phyloP scores from a whole-genome alignment of 2,113 vertebrate species.

The Bos indicus region DNA sequence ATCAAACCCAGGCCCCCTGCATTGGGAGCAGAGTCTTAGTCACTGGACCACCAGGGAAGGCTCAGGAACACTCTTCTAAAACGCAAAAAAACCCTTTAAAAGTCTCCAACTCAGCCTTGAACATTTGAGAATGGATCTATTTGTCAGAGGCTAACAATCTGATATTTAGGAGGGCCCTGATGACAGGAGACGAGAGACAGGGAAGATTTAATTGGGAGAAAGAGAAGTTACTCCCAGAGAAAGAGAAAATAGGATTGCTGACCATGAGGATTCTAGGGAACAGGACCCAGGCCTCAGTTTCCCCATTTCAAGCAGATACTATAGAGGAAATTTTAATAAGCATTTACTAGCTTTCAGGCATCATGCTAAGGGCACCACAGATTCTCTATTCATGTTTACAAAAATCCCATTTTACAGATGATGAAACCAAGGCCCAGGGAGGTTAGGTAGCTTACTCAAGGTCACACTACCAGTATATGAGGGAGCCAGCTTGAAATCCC shows the following conservation, averaged over 20 bases:
- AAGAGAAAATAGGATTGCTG: not conserved
- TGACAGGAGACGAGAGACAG: not conserved
- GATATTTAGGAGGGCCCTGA: not conserved
- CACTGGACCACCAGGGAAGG: not conserved
- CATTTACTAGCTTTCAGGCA: not conserved
- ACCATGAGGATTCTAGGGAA: not conserved
- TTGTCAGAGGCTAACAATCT: not conserved
- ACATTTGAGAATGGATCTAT: not conserved
- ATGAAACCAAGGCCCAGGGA: not conserved
- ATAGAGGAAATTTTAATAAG: not conserved
- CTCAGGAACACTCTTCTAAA: not conserved
- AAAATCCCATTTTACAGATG: not conserved
- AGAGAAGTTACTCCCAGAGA: not conserved
- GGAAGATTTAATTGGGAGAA: not conserved
- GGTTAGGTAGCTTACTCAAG: not conserved
- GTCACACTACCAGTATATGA: accelerated
- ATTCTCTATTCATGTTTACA: not conserved
- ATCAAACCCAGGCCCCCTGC: not conserved
- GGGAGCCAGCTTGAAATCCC: not conserved
- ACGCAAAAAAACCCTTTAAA: not conserved
- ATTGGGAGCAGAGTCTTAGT: not conserved
- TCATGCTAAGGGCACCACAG: too few relatives aligned
- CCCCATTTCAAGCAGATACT: not conserved
- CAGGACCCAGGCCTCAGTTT: not conserved
- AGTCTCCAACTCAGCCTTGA: not conserved